phyloP scores from a whole-genome alignment of 2,888 invertebrate genomes.

The Lasioglossum lativentre region DNA sequence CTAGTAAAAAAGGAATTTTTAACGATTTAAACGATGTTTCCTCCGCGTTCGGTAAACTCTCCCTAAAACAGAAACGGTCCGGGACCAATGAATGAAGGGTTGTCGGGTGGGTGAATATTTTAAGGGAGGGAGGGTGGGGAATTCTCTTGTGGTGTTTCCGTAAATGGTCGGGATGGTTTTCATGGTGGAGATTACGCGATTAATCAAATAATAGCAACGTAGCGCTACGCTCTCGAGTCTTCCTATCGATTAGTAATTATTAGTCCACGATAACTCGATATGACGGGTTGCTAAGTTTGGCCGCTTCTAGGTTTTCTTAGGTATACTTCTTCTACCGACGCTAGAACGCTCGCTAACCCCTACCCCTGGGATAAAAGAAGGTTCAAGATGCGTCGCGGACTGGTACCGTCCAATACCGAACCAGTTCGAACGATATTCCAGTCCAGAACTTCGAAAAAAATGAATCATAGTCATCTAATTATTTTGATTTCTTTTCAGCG shows the following conservation, averaged over 20 bases:
- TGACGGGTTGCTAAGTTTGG: conserved; percentile 79
- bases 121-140: background rate
- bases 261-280: conserved; percentile 78
- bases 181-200: conserved; percentile 35
- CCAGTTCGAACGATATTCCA: background rate
- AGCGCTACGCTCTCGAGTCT: conserved; percentile 67
- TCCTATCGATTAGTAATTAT: conserved; percentile 70
- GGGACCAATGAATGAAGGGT: conserved; percentile 8
- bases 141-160: background rate
- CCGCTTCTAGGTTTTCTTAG: conserved; percentile 79
- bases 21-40: conserved; percentile 17
- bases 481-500: background rate
- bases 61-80: conserved; percentile 35
- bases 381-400: conserved; percentile 43
- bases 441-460: background rate
- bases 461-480: background rate
- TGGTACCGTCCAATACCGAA: background rate
- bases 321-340: conserved; percentile 63
- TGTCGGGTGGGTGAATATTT: background rate
- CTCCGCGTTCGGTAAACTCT: conserved; percentile 24
- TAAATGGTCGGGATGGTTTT: background rate
- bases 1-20: conserved; percentile 51
- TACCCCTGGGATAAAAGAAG: conserved; percentile 25
- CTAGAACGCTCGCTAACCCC: conserved; percentile 48
- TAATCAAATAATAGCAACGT: conserved; percentile 59